Evolutionary conservation across 2,888 invertebrate genomes (phyloP).

Genomic region (Xanthorhoe spadicearia): DNA sequence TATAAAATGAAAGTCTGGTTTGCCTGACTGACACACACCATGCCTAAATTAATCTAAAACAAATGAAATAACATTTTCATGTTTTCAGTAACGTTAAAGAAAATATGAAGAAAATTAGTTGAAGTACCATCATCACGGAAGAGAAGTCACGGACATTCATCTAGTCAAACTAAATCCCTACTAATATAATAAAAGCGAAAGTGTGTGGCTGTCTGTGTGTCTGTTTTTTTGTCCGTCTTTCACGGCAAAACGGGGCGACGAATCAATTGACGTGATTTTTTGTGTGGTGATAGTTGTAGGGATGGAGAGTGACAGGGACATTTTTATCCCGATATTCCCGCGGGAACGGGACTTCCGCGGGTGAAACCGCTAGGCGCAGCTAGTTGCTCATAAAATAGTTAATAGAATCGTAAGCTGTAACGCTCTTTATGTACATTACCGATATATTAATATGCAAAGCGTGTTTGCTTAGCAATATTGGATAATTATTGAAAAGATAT

Average conservation of each 20-base stretch:
- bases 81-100: not conserved
- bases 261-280: no score
- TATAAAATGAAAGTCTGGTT: not conserved
- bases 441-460: slow-evolving; percentile 39
- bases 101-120: not conserved
- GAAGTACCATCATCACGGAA: not conserved
- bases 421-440: slow-evolving; percentile 25
- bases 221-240: no score
- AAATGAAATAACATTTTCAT: not conserved
- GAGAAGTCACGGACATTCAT: not conserved
- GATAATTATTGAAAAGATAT: slow-evolving; percentile 33
- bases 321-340: no score
- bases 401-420: slow-evolving; percentile 28
- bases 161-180: slow-evolving; percentile 11
- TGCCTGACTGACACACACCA: not conserved
- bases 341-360: no score
- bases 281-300: no score
- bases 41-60: not conserved
- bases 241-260: no score
- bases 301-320: no score
- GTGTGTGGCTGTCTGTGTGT: no score
- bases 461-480: slow-evolving; percentile 35
- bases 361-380: no score
- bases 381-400: slow-evolving; percentile 25
- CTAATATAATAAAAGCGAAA: no score